Evolutionary conservation across 2,797 vertebrate species (phyloP).

Genomic region (Diceros bicornis): DNA sequence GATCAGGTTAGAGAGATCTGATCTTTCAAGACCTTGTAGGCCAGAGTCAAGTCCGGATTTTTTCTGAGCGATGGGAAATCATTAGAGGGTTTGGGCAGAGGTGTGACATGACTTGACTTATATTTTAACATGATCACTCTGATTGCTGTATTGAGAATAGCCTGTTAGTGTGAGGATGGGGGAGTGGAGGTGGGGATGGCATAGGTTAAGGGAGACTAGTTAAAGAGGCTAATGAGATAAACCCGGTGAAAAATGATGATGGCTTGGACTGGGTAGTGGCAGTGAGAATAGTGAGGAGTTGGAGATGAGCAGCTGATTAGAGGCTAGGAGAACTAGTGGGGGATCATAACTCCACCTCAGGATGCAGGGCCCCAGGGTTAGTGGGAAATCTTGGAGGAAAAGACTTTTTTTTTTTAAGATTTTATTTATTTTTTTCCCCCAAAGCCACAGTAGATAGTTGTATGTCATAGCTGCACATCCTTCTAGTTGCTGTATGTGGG

Average conservation of each 20-base stretch:
- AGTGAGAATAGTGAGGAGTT: neutral
- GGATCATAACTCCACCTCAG: neutral
- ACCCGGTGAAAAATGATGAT: neutral
- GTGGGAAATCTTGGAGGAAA: neutral
- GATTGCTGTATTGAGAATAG: constrained; percentile 11
- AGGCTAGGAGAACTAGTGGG: neutral
- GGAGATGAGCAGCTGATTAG: neutral
- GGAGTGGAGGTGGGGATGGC: neutral
- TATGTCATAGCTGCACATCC: too few species aligned
- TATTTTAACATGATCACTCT: neutral
- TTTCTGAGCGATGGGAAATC: neutral
- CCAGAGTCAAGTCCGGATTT: neutral
- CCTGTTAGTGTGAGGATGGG: neutral
- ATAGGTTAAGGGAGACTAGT: neutral
- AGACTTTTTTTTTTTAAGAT: neutral
- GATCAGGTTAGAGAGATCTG: neutral
- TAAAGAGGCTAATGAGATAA: neutral
- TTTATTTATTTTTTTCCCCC: too few species aligned
- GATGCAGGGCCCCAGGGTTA: neutral
- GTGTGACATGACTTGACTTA: neutral
- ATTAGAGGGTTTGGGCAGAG: neutral
- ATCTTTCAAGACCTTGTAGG: neutral
- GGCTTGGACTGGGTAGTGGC: neutral
- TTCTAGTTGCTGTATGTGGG: too few species aligned
- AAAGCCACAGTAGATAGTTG: too few species aligned